Base-by-base conservation (phyloP, 2,888 invertebrate species). In the Ophioninae sp. region DNA sequence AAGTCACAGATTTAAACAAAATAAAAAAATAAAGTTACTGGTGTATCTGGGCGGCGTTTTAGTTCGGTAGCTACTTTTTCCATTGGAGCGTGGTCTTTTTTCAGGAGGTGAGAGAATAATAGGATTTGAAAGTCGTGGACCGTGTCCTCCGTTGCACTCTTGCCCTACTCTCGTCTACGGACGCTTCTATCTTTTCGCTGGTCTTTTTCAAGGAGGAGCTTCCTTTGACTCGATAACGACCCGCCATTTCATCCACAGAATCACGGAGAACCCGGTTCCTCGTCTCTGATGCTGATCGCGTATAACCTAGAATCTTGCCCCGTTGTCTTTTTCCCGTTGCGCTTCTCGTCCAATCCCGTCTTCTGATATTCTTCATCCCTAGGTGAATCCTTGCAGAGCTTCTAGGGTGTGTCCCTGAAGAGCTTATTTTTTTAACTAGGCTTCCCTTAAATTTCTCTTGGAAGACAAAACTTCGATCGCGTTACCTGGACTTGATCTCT, bases 211-310 rank as follows among this genome's bases (percentile, higher is more conserved):
- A 65, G 64, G 23, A 58, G 77, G 63, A 78, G 68, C 77, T 73
- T 41, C 77, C 77, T 23, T 69, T 78, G 77, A 80, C 80, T 64
- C 68, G 80, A 83, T 83, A 80, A 80, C 83, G 80, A 80, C 74
- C 69, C 77, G 72, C 76, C 77, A 68, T 77, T 73, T 74, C 76
- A 67, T 68, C 39, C 61, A 65, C 63, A 39, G 73, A 76, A 68
- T 68, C 64, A 63, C n/a, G 30, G 69, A 61, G 20, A 51, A 58
- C 72, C 68, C 58, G 76, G 68, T 67, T 73, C 58, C 61, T 69
- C 61, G n/a, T 61, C 63, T 76, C 68, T 68, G 65, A 77, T 68
- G 68, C 73, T 74, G 64, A 39, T 78, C 58, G 59, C 80, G 68
- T 61, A 68, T 67, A 79, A 72, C 71, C 56, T 37, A 30, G 20